Conservation (phyloP, 2,113 vertebrate genomes). For the Cyanoliseus patagonus region DNA sequence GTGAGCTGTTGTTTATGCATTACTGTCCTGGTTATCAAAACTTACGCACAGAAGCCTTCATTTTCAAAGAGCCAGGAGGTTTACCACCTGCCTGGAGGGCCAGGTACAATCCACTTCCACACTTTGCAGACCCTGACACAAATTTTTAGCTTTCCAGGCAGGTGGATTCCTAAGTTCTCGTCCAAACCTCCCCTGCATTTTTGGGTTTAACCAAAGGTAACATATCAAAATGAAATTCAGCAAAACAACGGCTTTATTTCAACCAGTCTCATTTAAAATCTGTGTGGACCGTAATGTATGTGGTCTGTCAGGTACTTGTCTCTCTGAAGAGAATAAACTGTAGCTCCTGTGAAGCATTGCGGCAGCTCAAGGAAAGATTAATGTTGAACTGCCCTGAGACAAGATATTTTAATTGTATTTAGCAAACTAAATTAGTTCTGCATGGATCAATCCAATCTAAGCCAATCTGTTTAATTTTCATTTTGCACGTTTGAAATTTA, state of each 20-base stretch:
- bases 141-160: not conserved
- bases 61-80: not conserved
- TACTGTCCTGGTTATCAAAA: not conserved
- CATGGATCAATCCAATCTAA: constrained; percentile 14
- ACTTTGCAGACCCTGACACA: not conserved
- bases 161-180: not conserved
- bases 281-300: not conserved
- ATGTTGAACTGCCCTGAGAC: constrained; percentile 28
- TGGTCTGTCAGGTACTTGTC: not conserved
- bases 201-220: not conserved
- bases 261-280: not conserved
- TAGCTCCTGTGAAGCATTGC: not conserved
- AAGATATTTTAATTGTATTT: constrained; percentile 57
- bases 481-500: not conserved
- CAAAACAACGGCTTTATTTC: not conserved
- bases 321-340: not conserved
- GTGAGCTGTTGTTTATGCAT: constrained; percentile 15
- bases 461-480: constrained; percentile 1
- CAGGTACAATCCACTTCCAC: not conserved
- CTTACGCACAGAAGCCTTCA: not conserved
- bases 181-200: not conserved
- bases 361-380: constrained; percentile 37
- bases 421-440: constrained; percentile 42
- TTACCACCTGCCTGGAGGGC: not conserved
- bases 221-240: not conserved